Base-by-base conservation (phyloP, 2,113 vertebrate genomes). In the Perca flavescens region DNA sequence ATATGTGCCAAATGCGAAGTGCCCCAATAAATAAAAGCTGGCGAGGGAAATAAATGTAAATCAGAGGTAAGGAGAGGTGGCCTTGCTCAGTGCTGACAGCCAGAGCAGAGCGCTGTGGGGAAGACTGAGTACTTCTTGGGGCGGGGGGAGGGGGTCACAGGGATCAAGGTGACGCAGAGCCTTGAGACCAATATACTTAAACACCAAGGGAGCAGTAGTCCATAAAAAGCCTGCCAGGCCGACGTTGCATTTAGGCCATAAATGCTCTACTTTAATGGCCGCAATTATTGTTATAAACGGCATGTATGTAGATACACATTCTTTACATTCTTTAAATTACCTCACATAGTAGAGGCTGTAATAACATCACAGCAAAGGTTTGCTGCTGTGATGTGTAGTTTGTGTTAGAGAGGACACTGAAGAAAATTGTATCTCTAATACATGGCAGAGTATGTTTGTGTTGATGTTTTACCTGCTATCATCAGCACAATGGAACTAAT, bases 11-110 rank as follows among this genome's bases (percentile, higher is more conserved):
- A 93, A 94, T 93, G 91, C 84, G 92, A 94, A 95, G 92, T 93
- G 93, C 89, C 90, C 91, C 91, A 94, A 95, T 95, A 95, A 94
- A 95, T 95, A 95, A 94, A 92, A 91, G 79, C 90, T 89, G 90
- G 88, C 77, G 73, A 93, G 91, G 91, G 91, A 94, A 93, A 94
- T 91, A 93, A 93, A 95, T 95, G 92, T 91, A 95, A 95, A 96
- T 94, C 90, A 94, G 89, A 89, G 89, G 82, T 93, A 92, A 94
- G 86, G 80, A 86, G 90, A 92, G 89, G 88, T 90, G 88, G 93
- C 87, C 91, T 91, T 86, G 84, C 84, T 86, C 86, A 28, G 74
- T 83, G 74, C 86, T 86, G 84, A 92, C 89, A 93, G 90, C 84
- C 88, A 78, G 83, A 88, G 89, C 70, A 61, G 58, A 85, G 85